Percentiles rank a stretch among this genome's conserved stretches.
These are phyloP conservation scores for Ligdia adustata DNA, from an alignment of 2,888 invertebrate genomes.

Conservation along the genomic window DNA sequence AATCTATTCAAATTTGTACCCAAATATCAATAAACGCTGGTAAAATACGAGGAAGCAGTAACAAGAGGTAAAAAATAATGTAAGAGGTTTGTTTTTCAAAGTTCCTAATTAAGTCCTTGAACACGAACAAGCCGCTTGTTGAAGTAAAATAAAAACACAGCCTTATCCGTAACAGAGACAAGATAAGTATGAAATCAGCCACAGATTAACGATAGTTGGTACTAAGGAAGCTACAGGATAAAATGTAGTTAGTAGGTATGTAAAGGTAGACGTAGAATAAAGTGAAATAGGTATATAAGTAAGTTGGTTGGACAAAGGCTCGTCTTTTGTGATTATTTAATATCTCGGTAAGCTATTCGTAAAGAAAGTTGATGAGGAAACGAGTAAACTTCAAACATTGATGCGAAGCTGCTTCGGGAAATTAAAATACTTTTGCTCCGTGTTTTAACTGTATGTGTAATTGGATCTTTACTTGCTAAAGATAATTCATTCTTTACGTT, in stretches of 20 bases:
- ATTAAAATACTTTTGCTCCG: constrained; percentile 15
- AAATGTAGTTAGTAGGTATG: not conserved
- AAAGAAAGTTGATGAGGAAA: constrained; percentile 6
- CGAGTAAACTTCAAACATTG: constrained; percentile 13
- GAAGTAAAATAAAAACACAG: not conserved
- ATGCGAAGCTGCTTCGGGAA: not conserved
- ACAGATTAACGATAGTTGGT: not conserved
- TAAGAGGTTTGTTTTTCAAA: not conserved
- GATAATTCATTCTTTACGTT: too few species aligned
- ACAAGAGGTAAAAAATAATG: too few species aligned
- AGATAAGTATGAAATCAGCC: too few species aligned
- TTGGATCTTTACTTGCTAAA: not conserved
- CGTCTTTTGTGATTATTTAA: constrained; percentile 14
- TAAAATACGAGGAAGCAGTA: too few species aligned
- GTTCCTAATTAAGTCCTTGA: constrained; percentile 5
- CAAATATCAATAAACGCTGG: too few species aligned
- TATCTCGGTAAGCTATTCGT: constrained; percentile 6
- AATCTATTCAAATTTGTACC: too few species aligned
- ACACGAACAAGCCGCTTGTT: constrained; percentile 3
- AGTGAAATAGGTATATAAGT: too few species aligned
- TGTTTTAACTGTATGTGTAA: not conserved
- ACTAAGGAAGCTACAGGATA: not conserved
- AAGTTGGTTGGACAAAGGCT: too few species aligned
- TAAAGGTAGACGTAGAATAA: too few species aligned
- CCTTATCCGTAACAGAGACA: too few species aligned